phyloP scores from a whole-genome alignment of 2,888 invertebrate species.

The Acleris sparsana region DNA sequence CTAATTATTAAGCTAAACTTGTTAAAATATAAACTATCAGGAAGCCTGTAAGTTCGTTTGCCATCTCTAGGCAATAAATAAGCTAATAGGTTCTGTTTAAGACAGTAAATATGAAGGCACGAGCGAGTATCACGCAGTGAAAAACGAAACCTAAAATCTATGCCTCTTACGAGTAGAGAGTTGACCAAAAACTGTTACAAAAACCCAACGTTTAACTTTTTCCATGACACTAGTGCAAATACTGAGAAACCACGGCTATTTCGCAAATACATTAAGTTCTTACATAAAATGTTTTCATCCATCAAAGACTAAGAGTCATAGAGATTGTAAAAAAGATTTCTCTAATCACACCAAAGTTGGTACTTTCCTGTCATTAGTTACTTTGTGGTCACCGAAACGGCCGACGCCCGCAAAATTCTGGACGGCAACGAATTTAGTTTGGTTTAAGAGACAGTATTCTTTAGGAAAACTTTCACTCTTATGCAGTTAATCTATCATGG shows the following conservation, averaged over 20 bases:
- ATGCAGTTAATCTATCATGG: conserved; percentile 60
- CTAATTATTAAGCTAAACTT: no score
- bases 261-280: conserved; percentile 16
- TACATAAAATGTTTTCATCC: conserved; percentile 27
- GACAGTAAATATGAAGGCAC: no score
- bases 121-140: neutral
- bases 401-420: conserved; percentile 57
- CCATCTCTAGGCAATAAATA: no score
- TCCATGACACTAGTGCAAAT: neutral
- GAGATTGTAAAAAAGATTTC: conserved; percentile 52
- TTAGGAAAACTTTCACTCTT: conserved; percentile 70
- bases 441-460: conserved; percentile 59
- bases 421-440: conserved; percentile 63
- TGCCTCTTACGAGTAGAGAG: conserved; percentile 2
- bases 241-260: conserved; percentile 11
- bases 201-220: conserved; percentile 5
- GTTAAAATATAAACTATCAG: no score
- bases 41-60: no score
- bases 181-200: neutral
- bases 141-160: neutral
- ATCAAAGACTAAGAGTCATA: conserved; percentile 43
- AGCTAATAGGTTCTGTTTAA: no score
- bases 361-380: conserved; percentile 75
- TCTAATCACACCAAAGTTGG: conserved; percentile 54
- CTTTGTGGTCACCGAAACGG: conserved; percentile 62